Conservation (phyloP, 1,140 invertebrate genomes). For the Micrasema longulum region DNA sequence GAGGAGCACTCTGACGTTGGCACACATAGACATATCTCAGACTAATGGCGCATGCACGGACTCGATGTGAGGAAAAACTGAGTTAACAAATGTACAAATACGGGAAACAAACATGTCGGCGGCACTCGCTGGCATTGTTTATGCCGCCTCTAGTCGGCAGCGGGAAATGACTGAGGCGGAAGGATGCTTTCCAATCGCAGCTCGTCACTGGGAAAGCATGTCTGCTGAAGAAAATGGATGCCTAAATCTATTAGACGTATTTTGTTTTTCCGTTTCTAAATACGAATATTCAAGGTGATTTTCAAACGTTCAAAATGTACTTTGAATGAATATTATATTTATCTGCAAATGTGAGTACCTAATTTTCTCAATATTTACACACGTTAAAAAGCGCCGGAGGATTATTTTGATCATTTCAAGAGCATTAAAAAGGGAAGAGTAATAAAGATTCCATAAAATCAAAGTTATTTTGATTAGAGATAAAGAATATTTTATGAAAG, state of each 20-base stretch:
- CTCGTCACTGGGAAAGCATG: constrained; percentile 13
- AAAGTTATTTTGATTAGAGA: too few relatives aligned
- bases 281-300: too few relatives aligned
- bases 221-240: constrained; percentile 23
- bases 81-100: constrained; percentile 42
- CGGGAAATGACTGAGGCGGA: constrained; percentile 36
- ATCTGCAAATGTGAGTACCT: too few relatives aligned
- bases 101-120: constrained; percentile 46
- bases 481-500: too few relatives aligned
- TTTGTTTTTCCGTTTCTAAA: constrained; percentile 6
- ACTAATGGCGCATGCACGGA: constrained; percentile 54
- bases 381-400: too few relatives aligned
- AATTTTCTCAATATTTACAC: too few relatives aligned
- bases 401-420: too few relatives aligned
- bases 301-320: too few relatives aligned
- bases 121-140: constrained; percentile 42
- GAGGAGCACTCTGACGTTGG: constrained; percentile 52
- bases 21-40: constrained; percentile 52
- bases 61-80: constrained; percentile 46
- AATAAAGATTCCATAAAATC: too few relatives aligned
- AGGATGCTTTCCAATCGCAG: constrained; percentile 25
- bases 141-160: constrained; percentile 8
- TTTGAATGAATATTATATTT: too few relatives aligned
- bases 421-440: too few relatives aligned
- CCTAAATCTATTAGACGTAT: constrained; percentile 33